A percentile compares a stretch with the other conserved stretches of the same genome.
phyloP scores from a whole-genome alignment of 2,888 invertebrate genomes.

The Linyphia triangularis region DNA sequence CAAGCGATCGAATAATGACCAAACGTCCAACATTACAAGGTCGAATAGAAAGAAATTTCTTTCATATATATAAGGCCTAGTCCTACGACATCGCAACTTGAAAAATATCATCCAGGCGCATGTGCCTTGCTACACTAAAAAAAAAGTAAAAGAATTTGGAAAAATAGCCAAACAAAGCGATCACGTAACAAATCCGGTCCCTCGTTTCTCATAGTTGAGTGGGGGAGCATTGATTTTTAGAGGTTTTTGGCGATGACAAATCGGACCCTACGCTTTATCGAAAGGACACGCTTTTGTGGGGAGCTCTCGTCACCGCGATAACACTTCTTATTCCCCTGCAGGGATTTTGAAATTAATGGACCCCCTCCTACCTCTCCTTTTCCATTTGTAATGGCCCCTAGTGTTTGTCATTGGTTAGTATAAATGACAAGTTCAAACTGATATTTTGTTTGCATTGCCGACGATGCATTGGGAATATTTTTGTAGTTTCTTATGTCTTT shows the following conservation, averaged over 20 bases:
- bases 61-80: too few relatives aligned
- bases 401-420: conserved; percentile 43
- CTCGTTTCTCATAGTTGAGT: not conserved
- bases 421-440: conserved; percentile 29
- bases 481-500: too few relatives aligned
- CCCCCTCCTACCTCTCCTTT: conserved; percentile 31
- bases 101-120: too few relatives aligned
- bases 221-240: conserved; percentile 61
- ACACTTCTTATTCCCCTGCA: conserved; percentile 30
- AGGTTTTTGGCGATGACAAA: conserved; percentile 65
- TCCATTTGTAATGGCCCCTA: conserved; percentile 50
- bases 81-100: too few relatives aligned
- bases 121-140: too few relatives aligned
- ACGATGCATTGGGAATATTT: too few relatives aligned
- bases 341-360: conserved; percentile 71
- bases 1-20: too few relatives aligned
- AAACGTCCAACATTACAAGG: too few relatives aligned
- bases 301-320: conserved; percentile 54
- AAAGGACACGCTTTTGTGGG: conserved; percentile 58
- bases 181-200: not conserved
- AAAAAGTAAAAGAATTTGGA: too few relatives aligned
- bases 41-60: too few relatives aligned
- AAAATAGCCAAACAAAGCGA: conserved; percentile 5
- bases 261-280: conserved; percentile 58
- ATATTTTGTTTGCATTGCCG: conserved; percentile 35